Percentiles rank a stretch among this genome's conserved stretches.
Evolutionary conservation across 2,113 vertebrate species (phyloP).

Genomic region (Cacatua alba): DNA sequence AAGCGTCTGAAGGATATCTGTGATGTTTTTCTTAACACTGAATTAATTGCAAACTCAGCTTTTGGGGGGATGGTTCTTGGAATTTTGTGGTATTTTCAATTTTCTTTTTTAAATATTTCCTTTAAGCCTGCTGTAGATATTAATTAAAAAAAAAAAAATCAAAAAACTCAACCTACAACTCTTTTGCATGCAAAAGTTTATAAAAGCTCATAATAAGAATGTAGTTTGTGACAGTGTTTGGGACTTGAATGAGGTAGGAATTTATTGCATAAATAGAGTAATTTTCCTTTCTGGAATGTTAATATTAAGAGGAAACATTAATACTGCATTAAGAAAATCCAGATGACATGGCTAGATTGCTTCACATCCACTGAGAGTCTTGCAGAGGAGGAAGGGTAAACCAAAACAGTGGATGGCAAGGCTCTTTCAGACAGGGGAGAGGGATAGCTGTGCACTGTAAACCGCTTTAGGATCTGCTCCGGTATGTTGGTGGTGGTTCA

Average conservation of each 20-base stretch:
- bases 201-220: not conserved
- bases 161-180: not conserved
- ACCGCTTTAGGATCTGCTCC: not conserved
- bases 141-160: not conserved
- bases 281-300: conserved; percentile 40
- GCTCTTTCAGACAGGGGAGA: not conserved
- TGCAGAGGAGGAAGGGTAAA: not conserved
- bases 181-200: not conserved
- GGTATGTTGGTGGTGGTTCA: not conserved
- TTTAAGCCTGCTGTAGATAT: not conserved
- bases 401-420: not conserved
- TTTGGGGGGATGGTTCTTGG: not conserved
- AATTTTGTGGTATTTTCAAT: not conserved
- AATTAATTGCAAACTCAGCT: not conserved
- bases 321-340: conserved; percentile 38
- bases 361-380: not conserved
- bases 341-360: not conserved
- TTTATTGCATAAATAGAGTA: not conserved
- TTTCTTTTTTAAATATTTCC: not conserved
- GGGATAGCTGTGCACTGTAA: fast-evolving
- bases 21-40: not conserved
- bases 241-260: not conserved
- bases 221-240: not conserved
- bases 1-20: not conserved
- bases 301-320: conserved; percentile 18